These are phyloP conservation scores for Phyllotreta cruciferae DNA, from an alignment of 2,888 invertebrate genomes.

Conservation along the genomic window DNA sequence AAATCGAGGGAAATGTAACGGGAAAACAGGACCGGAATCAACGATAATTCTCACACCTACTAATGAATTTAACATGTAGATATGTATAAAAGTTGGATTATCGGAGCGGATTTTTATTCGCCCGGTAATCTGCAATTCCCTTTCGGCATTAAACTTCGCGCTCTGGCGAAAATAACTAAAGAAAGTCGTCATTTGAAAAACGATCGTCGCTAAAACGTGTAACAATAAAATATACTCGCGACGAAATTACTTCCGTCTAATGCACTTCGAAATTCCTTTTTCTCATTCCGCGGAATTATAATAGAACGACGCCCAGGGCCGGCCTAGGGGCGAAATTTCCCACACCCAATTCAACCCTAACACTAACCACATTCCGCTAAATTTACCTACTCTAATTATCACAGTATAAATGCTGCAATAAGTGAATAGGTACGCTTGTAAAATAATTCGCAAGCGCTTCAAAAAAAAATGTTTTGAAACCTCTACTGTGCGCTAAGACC, in stretches of 20 bases:
- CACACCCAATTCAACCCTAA: not conserved
- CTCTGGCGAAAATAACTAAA: constrained; percentile 12
- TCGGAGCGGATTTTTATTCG: not conserved
- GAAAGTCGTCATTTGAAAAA: constrained; percentile 17
- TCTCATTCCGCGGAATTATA: constrained; percentile 14
- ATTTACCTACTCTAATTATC: not conserved
- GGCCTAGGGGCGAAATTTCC: not conserved
- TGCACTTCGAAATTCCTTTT: constrained; percentile 25
- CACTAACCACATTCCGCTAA: too few species aligned
- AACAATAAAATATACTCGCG: constrained; percentile 29
- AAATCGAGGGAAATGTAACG: constrained; percentile 27
- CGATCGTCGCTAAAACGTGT: constrained; percentile 18
- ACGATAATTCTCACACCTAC: not conserved
- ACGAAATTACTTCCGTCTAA: constrained; percentile 30
- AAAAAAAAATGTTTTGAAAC: not conserved
- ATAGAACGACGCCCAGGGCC: constrained; percentile 2
- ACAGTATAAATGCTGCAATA: not conserved
- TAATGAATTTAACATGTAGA: too few species aligned
- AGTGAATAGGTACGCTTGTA: too few species aligned
- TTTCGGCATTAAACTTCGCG: too few species aligned
- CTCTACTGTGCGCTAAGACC: not conserved
- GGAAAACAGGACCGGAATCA: constrained; percentile 12
- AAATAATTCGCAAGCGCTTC: too few species aligned
- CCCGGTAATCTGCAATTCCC: too few species aligned
- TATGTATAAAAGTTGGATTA: constrained; percentile 4